Conservation (phyloP, 2,113 vertebrate species). For the Ptychochromis oligacanthus region DNA sequence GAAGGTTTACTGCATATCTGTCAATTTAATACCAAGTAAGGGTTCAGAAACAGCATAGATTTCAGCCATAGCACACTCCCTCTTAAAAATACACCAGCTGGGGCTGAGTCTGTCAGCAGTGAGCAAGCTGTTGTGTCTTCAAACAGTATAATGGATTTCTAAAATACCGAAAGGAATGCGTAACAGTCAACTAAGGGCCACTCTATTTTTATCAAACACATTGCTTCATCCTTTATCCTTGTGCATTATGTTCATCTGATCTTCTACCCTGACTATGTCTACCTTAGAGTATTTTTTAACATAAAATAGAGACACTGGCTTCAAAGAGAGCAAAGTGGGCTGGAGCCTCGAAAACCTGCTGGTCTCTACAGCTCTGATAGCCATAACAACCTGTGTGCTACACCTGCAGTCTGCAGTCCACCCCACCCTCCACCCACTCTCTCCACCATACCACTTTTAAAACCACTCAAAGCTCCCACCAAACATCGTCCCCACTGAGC, state of each 20-base stretch:
- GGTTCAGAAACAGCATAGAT: background rate
- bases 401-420: slow-evolving; percentile 52
- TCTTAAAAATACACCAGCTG: background rate
- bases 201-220: background rate
- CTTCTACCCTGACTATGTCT: background rate
- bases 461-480: slow-evolving; percentile 48
- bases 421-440: background rate
- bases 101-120: background rate
- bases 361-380: slow-evolving; percentile 45
- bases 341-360: slow-evolving; percentile 43
- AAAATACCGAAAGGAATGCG: background rate
- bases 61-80: background rate
- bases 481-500: slow-evolving; percentile 39
- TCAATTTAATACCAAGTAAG: background rate
- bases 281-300: no score
- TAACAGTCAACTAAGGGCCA: background rate
- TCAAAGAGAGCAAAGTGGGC: slow-evolving; percentile 55
- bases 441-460: slow-evolving; percentile 29
- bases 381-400: slow-evolving; percentile 52
- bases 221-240: background rate
- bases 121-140: background rate
- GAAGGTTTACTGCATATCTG: background rate
- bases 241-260: background rate
- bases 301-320: slow-evolving; percentile 31
- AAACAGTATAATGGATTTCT: background rate